These are phyloP conservation scores for Macropis europaea DNA, from an alignment of 2,888 invertebrate genomes.

Conservation along the genomic window DNA sequence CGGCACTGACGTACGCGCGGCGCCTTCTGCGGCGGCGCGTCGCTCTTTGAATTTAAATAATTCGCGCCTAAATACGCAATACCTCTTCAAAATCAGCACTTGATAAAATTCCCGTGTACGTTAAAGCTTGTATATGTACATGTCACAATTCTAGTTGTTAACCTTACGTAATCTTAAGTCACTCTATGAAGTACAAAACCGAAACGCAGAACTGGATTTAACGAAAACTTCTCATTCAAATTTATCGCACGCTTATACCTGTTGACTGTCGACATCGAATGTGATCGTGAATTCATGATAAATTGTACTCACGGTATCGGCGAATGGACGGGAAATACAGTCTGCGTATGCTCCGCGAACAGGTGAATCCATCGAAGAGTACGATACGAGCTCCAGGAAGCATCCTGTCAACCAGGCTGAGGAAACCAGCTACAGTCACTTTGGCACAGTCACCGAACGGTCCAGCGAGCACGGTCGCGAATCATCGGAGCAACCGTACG, in stretches of 20 bases:
- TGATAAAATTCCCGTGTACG: too few species aligned
- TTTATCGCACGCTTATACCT: constrained; percentile 7
- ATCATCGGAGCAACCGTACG: constrained; percentile 34
- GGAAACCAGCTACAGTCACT: constrained; percentile 45
- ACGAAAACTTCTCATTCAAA: not conserved
- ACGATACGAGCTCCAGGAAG: constrained; percentile 61
- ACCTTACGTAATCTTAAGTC: too few species aligned
- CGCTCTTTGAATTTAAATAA: not conserved
- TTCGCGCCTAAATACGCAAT: not conserved
- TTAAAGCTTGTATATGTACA: too few species aligned
- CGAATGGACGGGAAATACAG: constrained; percentile 13
- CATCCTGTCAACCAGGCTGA: constrained; percentile 41
- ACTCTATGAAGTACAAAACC: too few species aligned
- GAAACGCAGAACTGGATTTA: too few species aligned
- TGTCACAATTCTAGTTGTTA: too few species aligned
- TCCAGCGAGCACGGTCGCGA: constrained; percentile 13
- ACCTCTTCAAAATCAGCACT: too few species aligned
- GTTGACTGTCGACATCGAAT: not conserved
- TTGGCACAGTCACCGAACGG: constrained; percentile 32
- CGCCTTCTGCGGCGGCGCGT: not conserved
- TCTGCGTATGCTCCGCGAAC: constrained; percentile 51
- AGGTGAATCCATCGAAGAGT: constrained; percentile 71
- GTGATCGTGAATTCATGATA: not conserved
- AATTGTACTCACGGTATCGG: constrained; percentile 4
- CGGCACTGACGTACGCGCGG: not conserved